Conservation (phyloP, 2,797 vertebrate species). For the Typhlichthys subterraneus region DNA sequence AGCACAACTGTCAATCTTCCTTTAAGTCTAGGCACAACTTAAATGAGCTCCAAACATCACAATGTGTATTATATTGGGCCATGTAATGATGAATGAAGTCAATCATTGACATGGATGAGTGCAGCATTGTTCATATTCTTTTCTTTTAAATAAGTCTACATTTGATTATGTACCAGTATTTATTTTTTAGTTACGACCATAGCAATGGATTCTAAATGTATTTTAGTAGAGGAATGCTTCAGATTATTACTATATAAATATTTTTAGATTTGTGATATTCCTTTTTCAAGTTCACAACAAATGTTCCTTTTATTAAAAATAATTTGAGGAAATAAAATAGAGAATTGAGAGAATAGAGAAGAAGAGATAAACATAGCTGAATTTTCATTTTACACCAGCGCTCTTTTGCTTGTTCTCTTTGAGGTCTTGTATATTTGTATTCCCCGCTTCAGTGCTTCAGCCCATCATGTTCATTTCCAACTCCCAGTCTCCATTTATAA, state of each 20-base stretch:
- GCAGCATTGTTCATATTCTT: constrained; percentile 37
- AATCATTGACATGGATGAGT: constrained; percentile 35
- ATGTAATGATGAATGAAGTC: constrained; percentile 57
- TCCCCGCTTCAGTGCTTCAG: constrained; percentile 78
- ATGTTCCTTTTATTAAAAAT: too few species aligned
- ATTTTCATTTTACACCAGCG: background rate
- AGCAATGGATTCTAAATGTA: too few species aligned
- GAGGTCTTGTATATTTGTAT: constrained; percentile 84
- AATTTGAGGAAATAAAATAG: background rate
- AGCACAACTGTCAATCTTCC: constrained; percentile 55
- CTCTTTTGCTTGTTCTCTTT: constrained; percentile 60
- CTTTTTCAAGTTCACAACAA: background rate
- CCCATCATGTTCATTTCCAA: constrained; percentile 78
- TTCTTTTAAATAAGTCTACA: background rate
- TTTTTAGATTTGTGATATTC: background rate
- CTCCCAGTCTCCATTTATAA: constrained; percentile 81
- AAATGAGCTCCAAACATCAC: constrained; percentile 46
- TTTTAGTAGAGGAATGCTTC: background rate
- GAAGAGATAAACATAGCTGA: too few species aligned
- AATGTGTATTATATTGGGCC: constrained; percentile 39
- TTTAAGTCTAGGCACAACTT: constrained; percentile 41
- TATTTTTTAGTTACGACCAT: too few species aligned
- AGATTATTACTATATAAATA: background rate
- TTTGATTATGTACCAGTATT: background rate
- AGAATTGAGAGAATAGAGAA: too few species aligned